These are phyloP conservation scores for Channa argus DNA, from an alignment of 2,113 vertebrate genomes.

Conservation along the genomic window DNA sequence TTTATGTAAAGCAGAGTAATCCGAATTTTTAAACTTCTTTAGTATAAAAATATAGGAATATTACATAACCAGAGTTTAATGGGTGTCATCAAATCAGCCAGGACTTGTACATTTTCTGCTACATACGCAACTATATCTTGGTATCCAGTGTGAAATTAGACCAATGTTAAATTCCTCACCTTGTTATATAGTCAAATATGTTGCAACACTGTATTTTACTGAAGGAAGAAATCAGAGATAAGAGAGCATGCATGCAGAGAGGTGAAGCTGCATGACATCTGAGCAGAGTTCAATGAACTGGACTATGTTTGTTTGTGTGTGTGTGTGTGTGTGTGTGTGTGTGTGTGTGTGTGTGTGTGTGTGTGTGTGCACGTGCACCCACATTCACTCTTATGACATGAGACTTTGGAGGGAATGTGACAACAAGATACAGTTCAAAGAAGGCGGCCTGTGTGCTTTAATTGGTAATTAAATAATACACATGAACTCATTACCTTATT, in stretches of 20 bases:
- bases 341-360: too few species aligned
- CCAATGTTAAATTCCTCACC: conserved; percentile 46
- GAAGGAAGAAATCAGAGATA: conserved; percentile 30
- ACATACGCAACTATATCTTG: conserved; percentile 33
- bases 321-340: neutral
- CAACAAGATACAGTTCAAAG: conserved; percentile 17
- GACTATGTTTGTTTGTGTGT: neutral
- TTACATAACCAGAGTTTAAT: conserved; percentile 11
- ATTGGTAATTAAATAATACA: conserved; percentile 14
- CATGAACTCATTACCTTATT: conserved; percentile 2
- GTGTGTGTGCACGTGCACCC: neutral
- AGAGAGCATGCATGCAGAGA: conserved; percentile 26
- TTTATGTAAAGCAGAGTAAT: neutral
- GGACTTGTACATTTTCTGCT: conserved; percentile 43
- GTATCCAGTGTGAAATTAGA: conserved; percentile 66
- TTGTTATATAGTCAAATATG: conserved; percentile 23
- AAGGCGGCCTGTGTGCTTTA: conserved; percentile 29
- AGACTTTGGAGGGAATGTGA: conserved; percentile 25
- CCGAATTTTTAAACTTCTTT: neutral
- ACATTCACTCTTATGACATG: neutral
- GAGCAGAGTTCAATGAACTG: conserved; percentile 58
- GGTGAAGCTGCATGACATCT: conserved; percentile 43
- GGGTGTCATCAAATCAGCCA: conserved; percentile 33
- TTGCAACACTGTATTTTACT: conserved; percentile 22
- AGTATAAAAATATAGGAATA: conserved; percentile 13